Conservation (phyloP, 2,888 invertebrate species). For the Venustoraphidia nigricollis region DNA sequence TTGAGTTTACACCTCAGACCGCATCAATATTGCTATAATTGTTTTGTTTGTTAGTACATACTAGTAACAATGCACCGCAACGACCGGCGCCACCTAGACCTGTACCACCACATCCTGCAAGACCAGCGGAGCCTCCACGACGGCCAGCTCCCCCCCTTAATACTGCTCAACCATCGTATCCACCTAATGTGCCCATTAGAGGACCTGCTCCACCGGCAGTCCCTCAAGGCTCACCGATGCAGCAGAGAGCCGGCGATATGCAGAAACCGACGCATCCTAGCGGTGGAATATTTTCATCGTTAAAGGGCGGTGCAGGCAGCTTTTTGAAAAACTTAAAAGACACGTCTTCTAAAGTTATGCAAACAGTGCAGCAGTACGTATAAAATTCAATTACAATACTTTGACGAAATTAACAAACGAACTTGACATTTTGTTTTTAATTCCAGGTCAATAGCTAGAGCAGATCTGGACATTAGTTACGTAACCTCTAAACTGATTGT, state of each 20-base stretch:
- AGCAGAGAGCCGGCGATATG: too few relatives aligned
- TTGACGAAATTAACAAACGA: slow-evolving; percentile 1
- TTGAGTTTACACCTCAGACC: too few relatives aligned
- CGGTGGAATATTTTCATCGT: slow-evolving; percentile 64
- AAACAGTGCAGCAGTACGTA: slow-evolving; percentile 78
- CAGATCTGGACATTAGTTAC: slow-evolving; percentile 83
- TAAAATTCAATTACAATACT: neutral
- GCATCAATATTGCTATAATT: neutral
- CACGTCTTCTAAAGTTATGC: slow-evolving; percentile 92
- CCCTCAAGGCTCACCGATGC: too few relatives aligned
- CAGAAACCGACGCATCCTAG: slow-evolving; percentile 1
- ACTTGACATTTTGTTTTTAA: slow-evolving; percentile 7
- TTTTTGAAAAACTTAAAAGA: slow-evolving; percentile 89
- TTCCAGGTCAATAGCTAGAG: slow-evolving; percentile 62
- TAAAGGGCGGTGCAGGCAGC: slow-evolving; percentile 85
- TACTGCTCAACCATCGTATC: slow-evolving; percentile 18
- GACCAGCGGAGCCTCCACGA: slow-evolving; percentile 17
- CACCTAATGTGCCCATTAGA: slow-evolving; percentile 16
- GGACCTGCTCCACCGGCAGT: slow-evolving; percentile 15
- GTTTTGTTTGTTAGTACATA: neutral
- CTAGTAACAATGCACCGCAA: slow-evolving; percentile 14
- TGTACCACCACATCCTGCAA: slow-evolving; percentile 19
- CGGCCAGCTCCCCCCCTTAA: slow-evolving; percentile 22
- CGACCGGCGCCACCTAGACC: slow-evolving; percentile 23
- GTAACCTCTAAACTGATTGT: slow-evolving; percentile 82